phyloP scores from a whole-genome alignment of 1,140 invertebrate genomes.

The Nixonia krombeini region DNA sequence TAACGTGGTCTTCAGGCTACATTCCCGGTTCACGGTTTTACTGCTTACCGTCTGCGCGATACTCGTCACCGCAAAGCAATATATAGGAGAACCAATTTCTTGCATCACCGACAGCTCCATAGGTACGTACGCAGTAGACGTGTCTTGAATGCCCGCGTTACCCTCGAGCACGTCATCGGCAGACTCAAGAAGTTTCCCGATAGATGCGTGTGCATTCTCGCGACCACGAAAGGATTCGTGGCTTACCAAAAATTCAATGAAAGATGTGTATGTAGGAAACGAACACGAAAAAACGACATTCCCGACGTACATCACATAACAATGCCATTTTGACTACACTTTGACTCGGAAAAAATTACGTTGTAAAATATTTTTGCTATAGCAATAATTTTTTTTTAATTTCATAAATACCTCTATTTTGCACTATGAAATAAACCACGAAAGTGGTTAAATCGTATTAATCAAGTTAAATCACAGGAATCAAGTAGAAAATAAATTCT shows the following conservation, averaged over 20 bases:
- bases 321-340: no score
- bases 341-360: no score
- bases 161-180: constrained; percentile 30
- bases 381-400: no score
- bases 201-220: constrained; percentile 27
- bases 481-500: no score
- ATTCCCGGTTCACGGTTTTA: constrained; percentile 56
- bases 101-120: constrained; percentile 58
- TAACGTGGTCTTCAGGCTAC: constrained; percentile 59
- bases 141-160: constrained; percentile 35
- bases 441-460: no score
- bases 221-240: constrained; percentile 13
- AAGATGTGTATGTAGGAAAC: background rate
- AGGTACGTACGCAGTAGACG: constrained; percentile 50
- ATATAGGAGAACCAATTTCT: constrained; percentile 73
- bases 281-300: background rate
- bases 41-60: constrained; percentile 56
- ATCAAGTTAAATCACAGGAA: no score
- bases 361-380: no score
- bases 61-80: constrained; percentile 68
- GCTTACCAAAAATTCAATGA: constrained; percentile 26
- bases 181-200: constrained; percentile 24
- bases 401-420: no score
- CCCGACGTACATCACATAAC: background rate
- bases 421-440: no score